Evolutionary conservation across 2,888 invertebrate genomes (phyloP).

Genomic region (Drosophila monieri): DNA sequence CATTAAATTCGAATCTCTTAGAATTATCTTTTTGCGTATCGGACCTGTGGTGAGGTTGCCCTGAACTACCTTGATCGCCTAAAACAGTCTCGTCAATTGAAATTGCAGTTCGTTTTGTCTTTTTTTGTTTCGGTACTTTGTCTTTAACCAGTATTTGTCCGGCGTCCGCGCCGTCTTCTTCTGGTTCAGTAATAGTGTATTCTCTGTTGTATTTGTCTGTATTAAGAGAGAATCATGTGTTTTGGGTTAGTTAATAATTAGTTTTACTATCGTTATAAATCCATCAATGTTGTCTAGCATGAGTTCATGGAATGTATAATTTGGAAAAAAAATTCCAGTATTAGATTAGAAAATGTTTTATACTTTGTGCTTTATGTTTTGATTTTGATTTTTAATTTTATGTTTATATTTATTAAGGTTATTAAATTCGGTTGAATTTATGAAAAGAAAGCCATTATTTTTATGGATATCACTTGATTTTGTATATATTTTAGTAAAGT

Average conservation of each 20-base stretch:
- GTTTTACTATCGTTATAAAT: slow-evolving; percentile 66
- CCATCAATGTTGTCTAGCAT: slow-evolving; percentile 67
- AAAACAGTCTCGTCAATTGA: slow-evolving; percentile 74
- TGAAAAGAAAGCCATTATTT: not conserved
- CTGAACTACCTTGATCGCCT: slow-evolving; percentile 30
- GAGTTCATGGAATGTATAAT: slow-evolving; percentile 50
- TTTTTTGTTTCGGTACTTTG: slow-evolving; percentile 76
- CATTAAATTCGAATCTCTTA: slow-evolving; percentile 75
- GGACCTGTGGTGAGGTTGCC: slow-evolving; percentile 50
- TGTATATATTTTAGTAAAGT: no score
- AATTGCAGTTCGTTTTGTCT: slow-evolving; percentile 65
- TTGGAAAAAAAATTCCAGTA: not conserved
- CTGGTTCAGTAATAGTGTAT: slow-evolving; percentile 84
- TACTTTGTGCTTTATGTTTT: not conserved
- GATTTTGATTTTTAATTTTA: not conserved
- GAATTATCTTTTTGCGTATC: slow-evolving; percentile 77
- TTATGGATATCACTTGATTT: no score
- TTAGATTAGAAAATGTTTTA: not conserved
- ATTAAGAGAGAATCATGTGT: slow-evolving; percentile 48
- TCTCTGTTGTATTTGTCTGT: slow-evolving; percentile 82
- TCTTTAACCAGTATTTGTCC: slow-evolving; percentile 78
- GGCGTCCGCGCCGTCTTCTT: slow-evolving; percentile 82
- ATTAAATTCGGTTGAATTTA: not conserved
- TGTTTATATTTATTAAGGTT: not conserved
- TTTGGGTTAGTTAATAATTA: slow-evolving; percentile 73